A percentile compares a stretch with the other conserved stretches of the same genome.
These are phyloP conservation scores for Budorcas taxicolor DNA, from an alignment of 2,113 vertebrate species.

Conservation along the genomic window DNA sequence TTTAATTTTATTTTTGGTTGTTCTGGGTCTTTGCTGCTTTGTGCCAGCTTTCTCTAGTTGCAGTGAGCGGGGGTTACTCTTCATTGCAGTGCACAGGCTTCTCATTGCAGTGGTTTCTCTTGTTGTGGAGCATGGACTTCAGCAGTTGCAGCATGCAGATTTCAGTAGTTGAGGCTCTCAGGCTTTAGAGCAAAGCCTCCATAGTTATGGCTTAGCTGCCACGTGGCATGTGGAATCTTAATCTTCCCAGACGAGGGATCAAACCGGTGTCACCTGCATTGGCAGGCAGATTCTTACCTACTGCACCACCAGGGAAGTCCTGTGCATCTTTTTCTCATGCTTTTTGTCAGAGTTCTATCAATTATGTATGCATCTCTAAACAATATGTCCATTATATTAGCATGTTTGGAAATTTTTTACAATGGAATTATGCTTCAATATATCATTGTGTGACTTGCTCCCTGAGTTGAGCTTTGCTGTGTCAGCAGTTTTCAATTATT, in stretches of 20 bases:
- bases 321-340: background rate
- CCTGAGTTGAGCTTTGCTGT: background rate
- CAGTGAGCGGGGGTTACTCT: background rate
- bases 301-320: background rate
- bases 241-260: background rate
- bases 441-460: background rate
- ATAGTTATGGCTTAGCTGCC: background rate
- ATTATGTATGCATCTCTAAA: background rate
- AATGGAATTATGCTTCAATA: background rate
- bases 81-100: background rate
- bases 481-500: background rate
- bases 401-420: background rate
- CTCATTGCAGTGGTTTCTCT: background rate
- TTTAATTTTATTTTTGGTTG: background rate
- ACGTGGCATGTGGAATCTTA: background rate
- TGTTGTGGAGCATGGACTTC: background rate
- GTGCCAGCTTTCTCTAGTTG: background rate
- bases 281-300: background rate
- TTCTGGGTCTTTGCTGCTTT: background rate
- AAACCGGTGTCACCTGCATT: background rate
- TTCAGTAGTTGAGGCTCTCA: background rate
- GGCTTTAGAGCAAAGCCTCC: background rate
- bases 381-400: background rate
- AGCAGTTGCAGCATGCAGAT: background rate
- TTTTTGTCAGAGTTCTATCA: background rate